Evolutionary conservation across 2,113 vertebrate genomes (phyloP), one percentile per base, ranked within the genome.

Genomic region (Paramormyrops kingsleyae): DNA sequence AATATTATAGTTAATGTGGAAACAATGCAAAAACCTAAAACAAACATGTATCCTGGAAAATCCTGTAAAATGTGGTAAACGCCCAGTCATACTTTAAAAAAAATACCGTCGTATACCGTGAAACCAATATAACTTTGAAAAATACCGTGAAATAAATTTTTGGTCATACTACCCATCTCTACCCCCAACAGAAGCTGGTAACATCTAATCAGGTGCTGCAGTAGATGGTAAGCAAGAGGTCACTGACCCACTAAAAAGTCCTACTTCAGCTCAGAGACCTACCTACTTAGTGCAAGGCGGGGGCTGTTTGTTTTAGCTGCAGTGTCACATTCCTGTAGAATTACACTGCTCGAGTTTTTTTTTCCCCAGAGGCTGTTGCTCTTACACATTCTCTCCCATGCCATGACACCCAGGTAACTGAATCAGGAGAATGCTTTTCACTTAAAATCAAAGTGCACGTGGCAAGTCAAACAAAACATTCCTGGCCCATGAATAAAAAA

Each of bases 201-300:
- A 93, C 7, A 91, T 86, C 94, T 21, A 46, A 88, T 5, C 86
- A 90, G 39, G 42, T 17, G 49, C n/a, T 66, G 74, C 74, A 80
- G 74, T 80, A 35, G 35, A 80, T 13, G 74, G 31, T 6, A 19
- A 80, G 17, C 15, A 80, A 35, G 35, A 42, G 74, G 74, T 80
- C 13, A 42, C 5, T 80, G 31, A 80, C 74, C 35, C 35, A 70
- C 74, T 80, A 5, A 42, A 80, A 80, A 7, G 70, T 42, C 74
- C 35, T 39, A 80, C 74, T 80, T 42, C 5, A 80, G 35, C 74
- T 80, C 31, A 80, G 31, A 77, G 70, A 39, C 27, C 31, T 19
- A 39, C 70, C 15, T 77, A 39, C 70, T 77, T 39, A 39, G 31
- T 15, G 70, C 70, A 12, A 77, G 35, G 74, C 0, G 74, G 74